Evolutionary conservation across 2,797 vertebrate genomes (phyloP).

Genomic region (Sylvia borin): DNA sequence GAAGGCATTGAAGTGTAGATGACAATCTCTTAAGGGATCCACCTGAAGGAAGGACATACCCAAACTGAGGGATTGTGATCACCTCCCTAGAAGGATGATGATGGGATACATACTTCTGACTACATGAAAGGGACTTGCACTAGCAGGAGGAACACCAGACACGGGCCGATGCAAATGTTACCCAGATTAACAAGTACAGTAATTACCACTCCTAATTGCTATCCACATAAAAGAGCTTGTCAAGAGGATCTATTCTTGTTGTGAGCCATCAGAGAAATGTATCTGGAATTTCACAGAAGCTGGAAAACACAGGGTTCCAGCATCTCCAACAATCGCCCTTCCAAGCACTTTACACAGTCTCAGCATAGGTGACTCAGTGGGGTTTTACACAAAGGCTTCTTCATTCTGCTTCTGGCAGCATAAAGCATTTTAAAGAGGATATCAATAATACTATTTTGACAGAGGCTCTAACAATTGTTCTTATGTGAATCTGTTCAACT

Average conservation of each 20-base stretch:
- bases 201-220: not conserved
- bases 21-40: not conserved
- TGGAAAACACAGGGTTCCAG: not conserved
- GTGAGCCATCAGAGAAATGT: not conserved
- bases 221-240: not conserved
- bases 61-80: not conserved
- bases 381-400: conserved; percentile 4
- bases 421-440: not conserved
- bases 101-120: not conserved
- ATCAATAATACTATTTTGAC: not conserved
- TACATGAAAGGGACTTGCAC: not conserved
- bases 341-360: not conserved
- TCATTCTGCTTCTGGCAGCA: conserved; percentile 22
- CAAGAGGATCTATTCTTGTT: not conserved
- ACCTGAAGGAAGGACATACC: not conserved
- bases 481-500: not conserved
- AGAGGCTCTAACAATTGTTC: not conserved
- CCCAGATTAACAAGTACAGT: not conserved
- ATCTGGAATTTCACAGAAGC: not conserved
- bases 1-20: not conserved
- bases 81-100: not conserved
- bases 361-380: not conserved
- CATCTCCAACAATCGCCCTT: not conserved
- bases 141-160: not conserved
- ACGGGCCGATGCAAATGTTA: not conserved